phyloP scores from a whole-genome alignment of 2,888 invertebrate species.

The Drosophila heteroneura region DNA sequence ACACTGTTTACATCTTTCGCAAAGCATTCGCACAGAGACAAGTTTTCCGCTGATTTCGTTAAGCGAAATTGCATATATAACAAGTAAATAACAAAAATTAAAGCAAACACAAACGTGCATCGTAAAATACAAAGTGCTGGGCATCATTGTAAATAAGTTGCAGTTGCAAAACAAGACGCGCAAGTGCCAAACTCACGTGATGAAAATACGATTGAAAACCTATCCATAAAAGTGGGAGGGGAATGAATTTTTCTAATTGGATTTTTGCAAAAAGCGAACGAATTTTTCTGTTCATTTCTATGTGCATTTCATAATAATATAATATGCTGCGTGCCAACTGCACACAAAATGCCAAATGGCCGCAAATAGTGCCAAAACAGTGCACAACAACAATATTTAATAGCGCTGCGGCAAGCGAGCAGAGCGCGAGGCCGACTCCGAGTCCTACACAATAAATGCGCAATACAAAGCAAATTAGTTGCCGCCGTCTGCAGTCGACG shows the following conservation, averaged over 20 bases:
- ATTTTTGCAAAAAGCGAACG: slow-evolving; percentile 43
- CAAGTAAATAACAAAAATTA: slow-evolving; percentile 59
- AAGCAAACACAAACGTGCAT: slow-evolving; percentile 39
- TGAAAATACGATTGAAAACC: slow-evolving; percentile 68
- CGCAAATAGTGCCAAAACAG: slow-evolving; percentile 9
- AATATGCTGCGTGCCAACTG: slow-evolving; percentile 29
- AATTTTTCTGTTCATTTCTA: not conserved
- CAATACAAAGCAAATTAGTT: slow-evolving; percentile 70
- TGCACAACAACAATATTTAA: slow-evolving; percentile 54
- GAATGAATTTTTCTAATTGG: slow-evolving; percentile 71
- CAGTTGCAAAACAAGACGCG: slow-evolving; percentile 2
- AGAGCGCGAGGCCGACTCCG: slow-evolving; percentile 52
- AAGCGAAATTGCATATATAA: slow-evolving; percentile 60
- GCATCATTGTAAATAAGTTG: slow-evolving; percentile 37
- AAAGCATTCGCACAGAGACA: slow-evolving; percentile 56
- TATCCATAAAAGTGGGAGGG: slow-evolving; percentile 59
- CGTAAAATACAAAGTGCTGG: slow-evolving; percentile 39
- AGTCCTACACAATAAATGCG: slow-evolving; percentile 72
- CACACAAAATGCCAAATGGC: slow-evolving; percentile 26
- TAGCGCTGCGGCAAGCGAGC: slow-evolving; percentile 42
- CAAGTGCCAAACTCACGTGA: slow-evolving; percentile 71
- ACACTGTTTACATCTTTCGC: slow-evolving; percentile 47
- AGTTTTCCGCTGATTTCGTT: slow-evolving; percentile 64
- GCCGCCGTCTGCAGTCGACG: slow-evolving; percentile 54
- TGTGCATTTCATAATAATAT: not conserved